Evolutionary conservation across 2,797 vertebrate species (phyloP).

Genomic region (Orestias chungarensis): DNA sequence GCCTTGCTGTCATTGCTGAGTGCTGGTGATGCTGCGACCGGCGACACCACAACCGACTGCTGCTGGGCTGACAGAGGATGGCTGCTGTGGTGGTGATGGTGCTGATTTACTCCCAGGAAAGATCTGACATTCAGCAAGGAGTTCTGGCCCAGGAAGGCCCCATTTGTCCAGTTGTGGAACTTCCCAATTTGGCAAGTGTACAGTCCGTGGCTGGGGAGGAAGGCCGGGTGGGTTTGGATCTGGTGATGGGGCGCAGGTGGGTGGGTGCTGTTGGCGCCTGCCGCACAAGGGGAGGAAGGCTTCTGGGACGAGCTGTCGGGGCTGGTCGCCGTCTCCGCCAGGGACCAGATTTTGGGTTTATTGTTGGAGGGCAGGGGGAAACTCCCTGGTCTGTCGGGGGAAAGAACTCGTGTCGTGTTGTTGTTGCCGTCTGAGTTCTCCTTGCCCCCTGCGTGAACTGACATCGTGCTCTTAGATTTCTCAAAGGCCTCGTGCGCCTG

Average conservation of each 20-base stretch:
- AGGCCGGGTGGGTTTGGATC: conserved; percentile 90
- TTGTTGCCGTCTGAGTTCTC: conserved; percentile 84
- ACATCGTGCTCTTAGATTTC: conserved; percentile 85
- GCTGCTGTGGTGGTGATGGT: conserved; percentile 80
- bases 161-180: conserved; percentile 98
- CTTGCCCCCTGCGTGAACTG: conserved; percentile 79
- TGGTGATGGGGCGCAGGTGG: conserved; percentile 76
- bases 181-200: conserved; percentile 99
- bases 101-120: conserved; percentile 93
- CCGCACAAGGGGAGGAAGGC: conserved; percentile 85
- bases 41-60: conserved; percentile 83
- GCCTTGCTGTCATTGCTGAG: conserved; percentile 85
- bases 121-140: conserved; percentile 95
- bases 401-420: conserved; percentile 86
- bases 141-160: conserved; percentile 94
- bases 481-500: conserved; percentile 85
- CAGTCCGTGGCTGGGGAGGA: conserved; percentile 96
- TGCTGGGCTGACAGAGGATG: conserved; percentile 84
- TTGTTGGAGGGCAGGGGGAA: conserved; percentile 89
- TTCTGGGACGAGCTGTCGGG: conserved; percentile 90
- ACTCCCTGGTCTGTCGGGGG: conserved; percentile 83
- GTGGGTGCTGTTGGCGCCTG: conserved; percentile 66
- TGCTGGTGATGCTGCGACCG: conserved; percentile 76
- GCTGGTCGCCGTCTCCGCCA: conserved; percentile 96
- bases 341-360: conserved; percentile 99